A percentile compares a stretch with the other conserved stretches of the same genome.
phyloP scores from a whole-genome alignment of 2,888 invertebrate species.

The Dasypolia templi region DNA sequence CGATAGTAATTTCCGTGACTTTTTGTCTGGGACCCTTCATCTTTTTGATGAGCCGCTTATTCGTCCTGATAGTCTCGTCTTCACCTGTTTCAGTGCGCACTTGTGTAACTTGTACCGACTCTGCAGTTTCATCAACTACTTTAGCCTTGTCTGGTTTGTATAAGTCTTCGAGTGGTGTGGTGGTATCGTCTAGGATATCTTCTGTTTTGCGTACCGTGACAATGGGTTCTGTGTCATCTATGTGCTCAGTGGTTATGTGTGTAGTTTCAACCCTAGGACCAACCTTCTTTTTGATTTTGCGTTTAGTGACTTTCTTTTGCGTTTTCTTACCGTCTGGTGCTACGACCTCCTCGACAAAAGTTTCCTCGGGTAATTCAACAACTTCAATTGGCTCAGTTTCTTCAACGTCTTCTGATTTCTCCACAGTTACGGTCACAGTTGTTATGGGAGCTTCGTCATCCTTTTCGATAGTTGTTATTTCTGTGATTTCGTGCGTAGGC shows the following conservation, averaged over 20 bases:
- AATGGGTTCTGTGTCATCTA: slow-evolving; percentile 27
- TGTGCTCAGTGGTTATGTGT: slow-evolving; percentile 30
- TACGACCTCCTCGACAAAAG: background rate
- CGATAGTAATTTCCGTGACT: background rate
- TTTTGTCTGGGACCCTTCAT: background rate
- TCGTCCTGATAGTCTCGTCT: slow-evolving; percentile 70
- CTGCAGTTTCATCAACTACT: slow-evolving; percentile 56
- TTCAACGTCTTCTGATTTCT: slow-evolving; percentile 51
- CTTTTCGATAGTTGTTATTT: background rate
- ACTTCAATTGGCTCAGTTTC: background rate
- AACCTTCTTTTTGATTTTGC: slow-evolving; percentile 39
- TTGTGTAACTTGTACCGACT: slow-evolving; percentile 55
- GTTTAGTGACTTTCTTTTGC: slow-evolving; percentile 14
- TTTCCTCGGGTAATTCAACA: slow-evolving; percentile 32
- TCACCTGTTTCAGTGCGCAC: slow-evolving; percentile 58
- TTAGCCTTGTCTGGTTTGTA: background rate
- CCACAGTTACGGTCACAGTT: slow-evolving; percentile 67
- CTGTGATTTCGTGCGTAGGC: background rate
- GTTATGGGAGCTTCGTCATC: background rate
- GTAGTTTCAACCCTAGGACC: slow-evolving; percentile 44
- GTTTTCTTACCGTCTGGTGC: slow-evolving; percentile 38
- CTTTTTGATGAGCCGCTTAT: slow-evolving; percentile 67
- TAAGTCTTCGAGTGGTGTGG: slow-evolving; percentile 12
- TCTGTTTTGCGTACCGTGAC: slow-evolving; percentile 24
- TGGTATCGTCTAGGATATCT: slow-evolving; percentile 19